Evolutionary conservation across 2,797 vertebrate species (phyloP).

Genomic region (Gymnocypris eckloni): DNA sequence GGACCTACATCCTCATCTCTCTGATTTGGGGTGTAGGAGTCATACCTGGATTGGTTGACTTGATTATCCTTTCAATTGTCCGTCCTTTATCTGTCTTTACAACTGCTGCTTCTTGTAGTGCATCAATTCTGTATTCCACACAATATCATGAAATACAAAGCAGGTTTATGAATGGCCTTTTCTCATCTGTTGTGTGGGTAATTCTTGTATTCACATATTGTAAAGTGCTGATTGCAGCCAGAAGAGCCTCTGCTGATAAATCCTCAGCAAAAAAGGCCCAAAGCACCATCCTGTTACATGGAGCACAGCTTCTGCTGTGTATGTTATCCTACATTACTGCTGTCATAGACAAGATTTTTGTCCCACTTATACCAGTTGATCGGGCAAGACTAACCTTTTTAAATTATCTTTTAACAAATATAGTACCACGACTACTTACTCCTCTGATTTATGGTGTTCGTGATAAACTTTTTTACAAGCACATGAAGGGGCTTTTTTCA

Average conservation of each 20-base stretch:
- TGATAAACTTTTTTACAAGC: constrained; percentile 66
- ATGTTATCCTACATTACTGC: constrained; percentile 63
- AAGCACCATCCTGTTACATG: constrained; percentile 73
- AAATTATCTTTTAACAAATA: constrained; percentile 61
- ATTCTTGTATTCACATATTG: constrained; percentile 72
- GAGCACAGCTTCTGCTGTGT: constrained; percentile 69
- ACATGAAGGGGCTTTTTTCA: constrained; percentile 58
- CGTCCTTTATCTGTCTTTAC: constrained; percentile 65
- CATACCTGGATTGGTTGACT: constrained; percentile 65
- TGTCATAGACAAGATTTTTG: constrained; percentile 21
- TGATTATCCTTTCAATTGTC: constrained; percentile 58
- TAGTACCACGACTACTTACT: constrained; percentile 71
- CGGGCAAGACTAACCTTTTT: constrained; percentile 56
- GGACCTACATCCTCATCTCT: constrained; percentile 65
- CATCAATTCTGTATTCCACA: constrained; percentile 60
- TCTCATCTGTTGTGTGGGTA: constrained; percentile 67
- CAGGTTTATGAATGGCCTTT: constrained; percentile 58
- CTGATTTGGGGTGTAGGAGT: constrained; percentile 67
- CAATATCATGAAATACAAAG: constrained; percentile 60
- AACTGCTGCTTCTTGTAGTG: constrained; percentile 55
- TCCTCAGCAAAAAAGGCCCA: constrained; percentile 66
- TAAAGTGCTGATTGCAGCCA: constrained; percentile 62
- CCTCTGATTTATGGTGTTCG: constrained; percentile 73
- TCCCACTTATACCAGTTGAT: constrained; percentile 45
- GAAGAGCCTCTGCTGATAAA: constrained; percentile 37